phyloP scores from a whole-genome alignment of 2,797 vertebrate species.

The Loris lydekkerianus region DNA sequence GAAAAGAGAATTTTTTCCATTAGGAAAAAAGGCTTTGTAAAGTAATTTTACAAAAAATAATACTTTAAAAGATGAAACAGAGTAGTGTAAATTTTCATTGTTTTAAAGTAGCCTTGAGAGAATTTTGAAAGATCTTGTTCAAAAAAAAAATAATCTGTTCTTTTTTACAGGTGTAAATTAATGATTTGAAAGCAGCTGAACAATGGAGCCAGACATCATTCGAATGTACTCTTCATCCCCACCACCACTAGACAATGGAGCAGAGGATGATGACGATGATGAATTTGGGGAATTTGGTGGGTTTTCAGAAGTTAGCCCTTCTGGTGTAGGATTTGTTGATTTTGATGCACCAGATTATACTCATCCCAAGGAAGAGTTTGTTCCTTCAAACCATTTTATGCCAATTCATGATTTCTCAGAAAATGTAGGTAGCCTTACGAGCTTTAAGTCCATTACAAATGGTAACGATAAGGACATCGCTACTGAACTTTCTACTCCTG shows the following conservation, averaged over 20 bases:
- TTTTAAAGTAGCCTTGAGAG: slow-evolving; percentile 65
- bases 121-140: slow-evolving; percentile 58
- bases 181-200: slow-evolving; percentile 83
- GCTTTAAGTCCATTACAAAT: slow-evolving; percentile 89
- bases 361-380: slow-evolving; percentile 90
- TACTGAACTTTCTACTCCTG: slow-evolving; percentile 85
- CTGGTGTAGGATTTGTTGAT: slow-evolving; percentile 90
- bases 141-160: neutral
- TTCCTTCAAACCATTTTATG: slow-evolving; percentile 89
- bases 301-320: slow-evolving; percentile 90
- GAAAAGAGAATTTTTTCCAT: neutral
- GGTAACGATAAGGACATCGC: slow-evolving; percentile 86
- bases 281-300: slow-evolving; percentile 95
- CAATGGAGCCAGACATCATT: slow-evolving; percentile 95
- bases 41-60: slow-evolving; percentile 33
- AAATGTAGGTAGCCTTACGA: slow-evolving; percentile 89
- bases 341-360: slow-evolving; percentile 87
- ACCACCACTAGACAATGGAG: slow-evolving; percentile 94
- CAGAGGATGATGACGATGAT: slow-evolving; percentile 93
- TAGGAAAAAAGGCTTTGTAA: slow-evolving; percentile 42
- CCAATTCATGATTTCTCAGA: slow-evolving; percentile 89
- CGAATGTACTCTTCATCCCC: slow-evolving; percentile 94
- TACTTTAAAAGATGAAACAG: slow-evolving; percentile 49
- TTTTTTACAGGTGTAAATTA: slow-evolving; percentile 88
- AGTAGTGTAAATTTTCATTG: slow-evolving; percentile 49